Evolutionary conservation across 2,888 invertebrate species (phyloP), one percentile per base, ranked within the genome.

Genomic region (Candidula unifasciata): DNA sequence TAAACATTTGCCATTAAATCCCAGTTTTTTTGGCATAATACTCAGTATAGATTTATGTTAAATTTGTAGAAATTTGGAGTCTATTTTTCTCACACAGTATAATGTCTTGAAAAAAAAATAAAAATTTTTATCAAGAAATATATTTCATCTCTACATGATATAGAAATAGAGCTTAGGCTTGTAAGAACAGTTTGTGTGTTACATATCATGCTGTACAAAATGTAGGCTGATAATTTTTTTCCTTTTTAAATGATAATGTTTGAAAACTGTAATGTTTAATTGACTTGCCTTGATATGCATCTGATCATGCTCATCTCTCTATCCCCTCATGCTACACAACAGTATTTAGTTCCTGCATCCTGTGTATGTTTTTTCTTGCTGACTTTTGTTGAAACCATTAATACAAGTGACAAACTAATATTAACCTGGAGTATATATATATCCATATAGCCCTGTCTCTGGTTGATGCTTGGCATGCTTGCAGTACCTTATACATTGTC

Each of bases 381-480:
- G 13, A 64, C 77, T 76, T 77, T 71, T 1, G 54, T 82, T 82
- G 66, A 57, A 82, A 52, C 27, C 54, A 57, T 77, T 54, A 82
- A 74, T 37, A 71, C 21, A 54, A 80, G 52, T 73, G 57, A 73
- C 54, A 16, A 18, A 81, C 30, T 81, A 81, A 82, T 74, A 54
- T 74, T 82, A 82, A 82, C 74, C 82, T 74, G 64, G 60, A 80
- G 35, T 82, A 73, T 81, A 37, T 37, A 73, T 81, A 37, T 37
- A 73, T 82, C 64, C 69, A 71, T 44, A 68, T 82, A 82, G 77
- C 68, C 83, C 79, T 83, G 79, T 83, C 83, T 83, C 73, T 83
- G 83, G 83, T 83, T 83, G 73, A 83, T 33, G 83, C 83, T 83
- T 78, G 79, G 83, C 83, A 83, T 83, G 83, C 83, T 83, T 83